Percentiles rank a stretch among this genome's conserved stretches.
Evolutionary conservation across 1,140 invertebrate genomes (phyloP).

Genomic region (Aphelinus certus): DNA sequence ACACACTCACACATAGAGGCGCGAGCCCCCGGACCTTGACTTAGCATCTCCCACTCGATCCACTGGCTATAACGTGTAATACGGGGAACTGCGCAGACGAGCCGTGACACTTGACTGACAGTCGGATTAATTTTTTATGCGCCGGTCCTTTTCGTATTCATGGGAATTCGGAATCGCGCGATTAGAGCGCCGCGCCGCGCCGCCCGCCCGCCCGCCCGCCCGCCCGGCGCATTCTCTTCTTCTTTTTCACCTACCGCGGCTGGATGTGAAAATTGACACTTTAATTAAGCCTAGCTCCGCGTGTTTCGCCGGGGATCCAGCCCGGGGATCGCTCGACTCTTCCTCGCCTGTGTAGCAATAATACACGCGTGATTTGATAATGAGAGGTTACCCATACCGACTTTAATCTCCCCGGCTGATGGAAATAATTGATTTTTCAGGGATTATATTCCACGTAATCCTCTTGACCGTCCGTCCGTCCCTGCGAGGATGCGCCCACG

Average conservation of each 20-base stretch:
- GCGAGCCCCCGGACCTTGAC: background rate
- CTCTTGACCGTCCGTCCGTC: no score
- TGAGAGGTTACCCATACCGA: background rate
- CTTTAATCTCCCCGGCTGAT: conserved; percentile 8
- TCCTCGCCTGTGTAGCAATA: background rate
- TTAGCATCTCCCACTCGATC: conserved; percentile 1
- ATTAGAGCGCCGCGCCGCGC: no score
- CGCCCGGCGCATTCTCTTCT: background rate
- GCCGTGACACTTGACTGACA: conserved; percentile 31
- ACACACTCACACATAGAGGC: background rate
- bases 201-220: no score
- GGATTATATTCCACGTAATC: background rate
- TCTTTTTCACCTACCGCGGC: background rate
- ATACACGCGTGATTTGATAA: conserved; percentile 16
- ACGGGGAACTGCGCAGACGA: background rate
- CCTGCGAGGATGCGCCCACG: no score
- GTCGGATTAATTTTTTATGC: conserved; percentile 31
- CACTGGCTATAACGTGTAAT: background rate
- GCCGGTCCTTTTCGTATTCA: conserved; percentile 24
- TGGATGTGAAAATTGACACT: conserved; percentile 31
- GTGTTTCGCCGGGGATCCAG: no score
- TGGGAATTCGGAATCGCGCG: conserved; percentile 14
- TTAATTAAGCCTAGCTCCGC: conserved; percentile 14
- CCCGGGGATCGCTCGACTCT: background rate
- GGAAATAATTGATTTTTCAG: background rate